Percentiles rank a stretch among this genome's conserved stretches.
Conservation (phyloP, 35 echinoderm and acorn worm species). For the Lytechinus pictus region DNA sequence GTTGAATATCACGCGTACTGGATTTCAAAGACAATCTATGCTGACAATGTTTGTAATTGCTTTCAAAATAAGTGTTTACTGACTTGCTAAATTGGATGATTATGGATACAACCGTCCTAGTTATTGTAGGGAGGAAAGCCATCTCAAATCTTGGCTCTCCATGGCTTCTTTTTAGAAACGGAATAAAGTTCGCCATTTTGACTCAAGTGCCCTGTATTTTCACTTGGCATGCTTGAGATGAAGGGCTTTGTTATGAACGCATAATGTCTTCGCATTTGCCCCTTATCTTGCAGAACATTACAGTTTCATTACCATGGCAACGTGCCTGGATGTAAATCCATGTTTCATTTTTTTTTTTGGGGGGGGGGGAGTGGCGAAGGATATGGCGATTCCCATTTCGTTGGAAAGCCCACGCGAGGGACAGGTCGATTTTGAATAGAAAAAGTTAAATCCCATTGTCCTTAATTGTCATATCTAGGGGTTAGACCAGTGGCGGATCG, state of each 20-base stretch:
- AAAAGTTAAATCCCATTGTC: background rate
- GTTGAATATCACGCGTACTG: too few relatives aligned
- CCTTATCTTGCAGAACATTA: background rate
- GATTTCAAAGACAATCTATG: too few relatives aligned
- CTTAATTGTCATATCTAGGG: background rate
- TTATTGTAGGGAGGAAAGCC: background rate
- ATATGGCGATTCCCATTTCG: background rate
- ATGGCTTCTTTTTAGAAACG: background rate
- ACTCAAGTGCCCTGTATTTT: background rate
- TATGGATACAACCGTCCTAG: background rate
- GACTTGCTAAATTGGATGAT: background rate
- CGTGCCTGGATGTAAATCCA: background rate
- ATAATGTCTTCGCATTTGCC: background rate
- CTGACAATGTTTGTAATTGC: background rate
- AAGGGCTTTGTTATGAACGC: conserved; percentile 10
- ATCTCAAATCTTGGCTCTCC: background rate
- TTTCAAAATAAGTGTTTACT: background rate
- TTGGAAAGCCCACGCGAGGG: background rate
- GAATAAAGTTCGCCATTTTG: background rate
- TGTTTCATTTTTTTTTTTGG: background rate
- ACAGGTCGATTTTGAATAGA: background rate
- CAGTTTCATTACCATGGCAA: background rate
- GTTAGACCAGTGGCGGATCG: too few relatives aligned
- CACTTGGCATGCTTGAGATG: background rate
- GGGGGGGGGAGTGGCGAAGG: background rate